Evolutionary conservation across 2,797 vertebrate species (phyloP), one percentile per base, ranked within the genome.

Genomic region (Pangasius larnaudii): DNA sequence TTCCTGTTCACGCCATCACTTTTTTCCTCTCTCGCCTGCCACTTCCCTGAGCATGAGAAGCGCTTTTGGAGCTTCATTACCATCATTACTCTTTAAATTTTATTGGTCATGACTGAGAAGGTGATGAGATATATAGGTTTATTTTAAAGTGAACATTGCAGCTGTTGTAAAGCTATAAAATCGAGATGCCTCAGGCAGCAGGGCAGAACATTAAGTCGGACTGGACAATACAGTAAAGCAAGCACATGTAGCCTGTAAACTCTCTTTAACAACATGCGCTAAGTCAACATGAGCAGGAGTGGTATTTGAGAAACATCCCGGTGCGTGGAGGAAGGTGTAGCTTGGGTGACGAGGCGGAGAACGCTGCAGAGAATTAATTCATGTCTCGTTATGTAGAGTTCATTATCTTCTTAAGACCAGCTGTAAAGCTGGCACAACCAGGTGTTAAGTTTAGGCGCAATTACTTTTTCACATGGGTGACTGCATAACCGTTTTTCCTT

Each of bases 81-180:
- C 49, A 30, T 18, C 13, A 19, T 49, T 53, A 53, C n/a, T 78
- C 49, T 53, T 56, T 53, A 33, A 19, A 33, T 30, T 78, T 78
- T 78, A 53, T 53, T 53, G 49, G 7, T 78, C n/a, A 78, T 49
- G 14, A 78, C 74, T 51, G 27, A 33, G 51, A 56, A 56, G 2
- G n/a, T 56, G 75, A 78, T 78, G 16, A 30, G 46, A 75, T 30
- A 78, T 78, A 78, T 33, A 19, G 75, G 49, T 58, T 58, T 58
- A 36, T 22, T 22, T 79, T 33, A 58, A 58, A 79, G 77, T 36
- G 18, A 79, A 36, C 77, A 36, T 30, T 78, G 33, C 30, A 58
- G 51, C 51, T 36, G 77, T 58, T 6, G 53, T 79, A 56, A 53
- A 19, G 49, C 49, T 33, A 18, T 78, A 53, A 56, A 79, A 10